Percentiles rank a stretch among this genome's conserved stretches.
phyloP scores from a whole-genome alignment of 2,888 invertebrate genomes.

The Pristionchus japonicus region DNA sequence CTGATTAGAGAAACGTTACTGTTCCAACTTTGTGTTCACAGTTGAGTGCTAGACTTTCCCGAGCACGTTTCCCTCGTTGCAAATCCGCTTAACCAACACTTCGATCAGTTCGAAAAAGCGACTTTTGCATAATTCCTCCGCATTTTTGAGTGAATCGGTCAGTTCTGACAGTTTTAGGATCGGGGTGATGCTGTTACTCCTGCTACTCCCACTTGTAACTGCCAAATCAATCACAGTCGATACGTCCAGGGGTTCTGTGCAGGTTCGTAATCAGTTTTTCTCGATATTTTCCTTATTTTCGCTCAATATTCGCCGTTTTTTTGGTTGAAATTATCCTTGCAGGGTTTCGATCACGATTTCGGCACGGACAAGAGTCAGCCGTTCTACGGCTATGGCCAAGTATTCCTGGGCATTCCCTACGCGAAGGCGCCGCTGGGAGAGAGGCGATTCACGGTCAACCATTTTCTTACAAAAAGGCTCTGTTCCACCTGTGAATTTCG shows the following conservation, averaged over 20 bases:
- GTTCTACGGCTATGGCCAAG: slow-evolving; percentile 1
- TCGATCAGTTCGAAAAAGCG: neutral
- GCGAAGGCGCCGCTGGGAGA: neutral
- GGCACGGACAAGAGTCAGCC: neutral
- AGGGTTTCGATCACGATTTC: neutral
- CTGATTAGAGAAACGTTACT: neutral
- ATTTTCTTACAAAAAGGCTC: no score
- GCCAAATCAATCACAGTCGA: neutral
- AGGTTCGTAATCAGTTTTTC: no score
- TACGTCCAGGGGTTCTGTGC: neutral
- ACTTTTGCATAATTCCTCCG: neutral
- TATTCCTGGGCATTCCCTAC: slow-evolving; percentile 15
- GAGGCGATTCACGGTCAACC: neutral
- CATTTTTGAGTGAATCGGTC: neutral
- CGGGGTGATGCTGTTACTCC: neutral
- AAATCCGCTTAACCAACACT: neutral
- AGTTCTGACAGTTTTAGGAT: neutral
- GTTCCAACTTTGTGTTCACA: neutral
- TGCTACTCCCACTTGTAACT: neutral
- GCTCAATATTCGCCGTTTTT: no score
- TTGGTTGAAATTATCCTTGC: neutral
- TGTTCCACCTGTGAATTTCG: no score
- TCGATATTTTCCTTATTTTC: neutral
- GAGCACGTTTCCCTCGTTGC: neutral
- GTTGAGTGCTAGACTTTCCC: neutral